Evolutionary conservation across 1,140 invertebrate species (phyloP).

Genomic region (Liolophura sinensis): DNA sequence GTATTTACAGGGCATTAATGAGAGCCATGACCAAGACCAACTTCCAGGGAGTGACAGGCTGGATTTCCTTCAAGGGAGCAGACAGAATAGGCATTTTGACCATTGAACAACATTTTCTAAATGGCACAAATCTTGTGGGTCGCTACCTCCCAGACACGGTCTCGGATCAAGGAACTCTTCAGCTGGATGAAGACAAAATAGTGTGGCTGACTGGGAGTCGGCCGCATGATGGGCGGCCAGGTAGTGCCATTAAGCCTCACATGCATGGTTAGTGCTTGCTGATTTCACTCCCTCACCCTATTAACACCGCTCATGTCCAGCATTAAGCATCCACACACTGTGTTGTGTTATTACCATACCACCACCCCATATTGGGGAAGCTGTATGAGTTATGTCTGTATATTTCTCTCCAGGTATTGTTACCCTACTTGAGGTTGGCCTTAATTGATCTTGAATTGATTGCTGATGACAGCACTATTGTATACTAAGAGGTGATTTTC

Average conservation of each 20-base stretch:
- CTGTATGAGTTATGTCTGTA: too few relatives aligned
- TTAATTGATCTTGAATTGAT: too few relatives aligned
- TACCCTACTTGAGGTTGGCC: too few relatives aligned
- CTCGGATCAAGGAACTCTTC: slow-evolving; percentile 36
- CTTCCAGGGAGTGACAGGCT: slow-evolving; percentile 78
- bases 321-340: too few relatives aligned
- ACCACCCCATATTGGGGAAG: too few relatives aligned
- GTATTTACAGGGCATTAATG: slow-evolving; percentile 57
- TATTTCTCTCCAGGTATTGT: too few relatives aligned
- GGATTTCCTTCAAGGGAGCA: slow-evolving; percentile 71
- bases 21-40: slow-evolving; percentile 62
- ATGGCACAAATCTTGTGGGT: slow-evolving; percentile 65
- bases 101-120: slow-evolving; percentile 71
- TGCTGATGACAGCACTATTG: too few relatives aligned
- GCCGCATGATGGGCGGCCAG: slow-evolving; percentile 73
- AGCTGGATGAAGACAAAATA: slow-evolving; percentile 65
- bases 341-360: too few relatives aligned
- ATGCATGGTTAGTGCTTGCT: too few relatives aligned
- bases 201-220: slow-evolving; percentile 68
- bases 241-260: slow-evolving; percentile 28
- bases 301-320: too few relatives aligned
- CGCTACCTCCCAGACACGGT: slow-evolving; percentile 65
- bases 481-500: too few relatives aligned
- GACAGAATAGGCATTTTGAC: slow-evolving; percentile 72
- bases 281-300: too few relatives aligned